Conservation (phyloP, 2,113 vertebrate genomes). For the Rostratula benghalensis region DNA sequence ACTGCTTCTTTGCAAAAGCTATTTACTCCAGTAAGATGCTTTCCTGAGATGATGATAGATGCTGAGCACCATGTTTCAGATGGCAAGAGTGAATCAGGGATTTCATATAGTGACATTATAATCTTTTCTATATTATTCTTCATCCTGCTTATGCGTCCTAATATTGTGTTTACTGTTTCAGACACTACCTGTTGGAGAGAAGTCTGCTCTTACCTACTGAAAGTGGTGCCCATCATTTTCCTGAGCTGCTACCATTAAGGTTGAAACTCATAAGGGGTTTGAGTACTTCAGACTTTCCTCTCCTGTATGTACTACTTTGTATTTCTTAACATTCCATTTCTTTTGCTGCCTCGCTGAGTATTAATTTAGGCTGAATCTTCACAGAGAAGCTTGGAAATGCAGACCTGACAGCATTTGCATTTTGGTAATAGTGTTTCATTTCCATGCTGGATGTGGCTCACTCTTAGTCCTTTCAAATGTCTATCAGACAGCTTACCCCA, state of each 20-base stretch:
- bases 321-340: neutral
- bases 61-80: neutral
- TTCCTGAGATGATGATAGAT: neutral
- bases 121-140: neutral
- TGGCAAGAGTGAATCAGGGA: neutral
- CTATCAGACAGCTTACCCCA: neutral
- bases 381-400: neutral
- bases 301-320: neutral
- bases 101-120: neutral
- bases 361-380: neutral
- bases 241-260: neutral
- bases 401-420: neutral
- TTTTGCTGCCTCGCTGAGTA: neutral
- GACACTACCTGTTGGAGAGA: accelerated
- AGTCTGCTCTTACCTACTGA: neutral
- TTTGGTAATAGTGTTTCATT: neutral
- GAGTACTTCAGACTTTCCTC: neutral
- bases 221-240: neutral
- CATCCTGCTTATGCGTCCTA: neutral
- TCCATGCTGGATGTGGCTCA: neutral
- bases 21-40: neutral
- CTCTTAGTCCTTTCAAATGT: neutral
- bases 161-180: neutral
- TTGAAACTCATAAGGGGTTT: neutral
- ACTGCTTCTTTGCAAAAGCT: neutral